Conservation (phyloP, 2,888 invertebrate genomes). For the Notocelia uddmanniana region DNA sequence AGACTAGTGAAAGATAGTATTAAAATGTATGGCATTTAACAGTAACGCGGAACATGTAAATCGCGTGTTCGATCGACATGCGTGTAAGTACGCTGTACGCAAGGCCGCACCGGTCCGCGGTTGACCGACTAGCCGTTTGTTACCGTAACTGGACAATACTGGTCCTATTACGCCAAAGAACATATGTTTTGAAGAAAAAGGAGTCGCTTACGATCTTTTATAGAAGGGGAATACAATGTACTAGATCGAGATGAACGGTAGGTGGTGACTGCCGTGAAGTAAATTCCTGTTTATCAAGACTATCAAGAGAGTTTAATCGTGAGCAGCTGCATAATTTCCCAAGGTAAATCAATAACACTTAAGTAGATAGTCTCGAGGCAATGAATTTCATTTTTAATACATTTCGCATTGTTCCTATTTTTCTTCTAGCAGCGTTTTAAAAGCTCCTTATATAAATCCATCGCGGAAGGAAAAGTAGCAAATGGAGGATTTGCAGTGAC, state of each 20-base stretch:
- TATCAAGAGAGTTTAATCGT: background rate
- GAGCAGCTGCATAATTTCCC: background rate
- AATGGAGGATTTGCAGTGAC: slow-evolving; percentile 30
- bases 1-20: slow-evolving; percentile 7
- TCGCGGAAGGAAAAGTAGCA: slow-evolving; percentile 10
- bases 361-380: background rate
- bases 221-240: slow-evolving; percentile 20
- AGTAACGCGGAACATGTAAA: slow-evolving; percentile 40
- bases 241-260: slow-evolving; percentile 32
- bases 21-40: slow-evolving; percentile 39
- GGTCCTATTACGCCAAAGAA: slow-evolving; percentile 30
- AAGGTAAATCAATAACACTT: background rate
- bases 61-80: slow-evolving; percentile 38
- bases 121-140: slow-evolving; percentile 66
- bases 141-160: slow-evolving; percentile 52
- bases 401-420: slow-evolving; percentile 7
- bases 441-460: slow-evolving; percentile 40
- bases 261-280: background rate
- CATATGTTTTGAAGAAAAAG: background rate
- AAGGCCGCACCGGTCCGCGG: slow-evolving; percentile 60
- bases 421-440: slow-evolving; percentile 1
- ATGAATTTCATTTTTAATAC: slow-evolving; percentile 12
- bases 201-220: background rate
- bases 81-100: too few relatives aligned
- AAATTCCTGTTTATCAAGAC: background rate